Evolutionary conservation across 2,888 invertebrate genomes (phyloP).

Genomic region (Drosophila mayaguana): DNA sequence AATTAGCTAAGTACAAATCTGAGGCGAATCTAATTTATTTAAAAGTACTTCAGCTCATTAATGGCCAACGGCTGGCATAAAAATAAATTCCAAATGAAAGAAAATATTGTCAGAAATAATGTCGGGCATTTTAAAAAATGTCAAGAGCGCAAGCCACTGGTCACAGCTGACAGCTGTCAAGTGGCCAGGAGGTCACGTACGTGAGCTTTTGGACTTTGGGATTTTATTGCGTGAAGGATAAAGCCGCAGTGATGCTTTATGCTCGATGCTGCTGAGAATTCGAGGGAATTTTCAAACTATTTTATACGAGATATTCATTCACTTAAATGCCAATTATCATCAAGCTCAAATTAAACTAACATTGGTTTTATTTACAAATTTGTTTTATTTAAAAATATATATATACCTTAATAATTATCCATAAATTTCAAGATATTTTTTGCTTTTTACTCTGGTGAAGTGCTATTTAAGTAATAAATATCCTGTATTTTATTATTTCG

Average conservation of each 20-base stretch:
- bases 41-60: slow-evolving; percentile 45
- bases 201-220: slow-evolving; percentile 18
- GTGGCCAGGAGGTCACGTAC: slow-evolving; percentile 38
- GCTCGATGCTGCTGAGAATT: neutral
- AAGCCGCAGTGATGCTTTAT: slow-evolving; percentile 4
- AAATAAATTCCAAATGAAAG: neutral
- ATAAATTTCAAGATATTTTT: neutral
- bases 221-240: slow-evolving; percentile 36
- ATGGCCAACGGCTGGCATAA: slow-evolving; percentile 13
- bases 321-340: too few relatives aligned
- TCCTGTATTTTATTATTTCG: neutral
- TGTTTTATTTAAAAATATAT: neutral
- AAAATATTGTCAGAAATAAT: slow-evolving; percentile 33
- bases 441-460: neutral
- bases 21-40: slow-evolving; percentile 51
- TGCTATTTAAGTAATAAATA: neutral
- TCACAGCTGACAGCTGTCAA: slow-evolving; percentile 60
- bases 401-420: too few relatives aligned
- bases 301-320: neutral
- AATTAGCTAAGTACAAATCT: slow-evolving; percentile 39
- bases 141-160: slow-evolving; percentile 22
- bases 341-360: neutral
- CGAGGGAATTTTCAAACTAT: slow-evolving; percentile 31
- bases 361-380: neutral
- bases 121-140: slow-evolving; percentile 31